A percentile compares a stretch with the other conserved stretches of the same genome.
Evolutionary conservation across 2,113 vertebrate species (phyloP).

Genomic region (Hippocampus abdominalis): DNA sequence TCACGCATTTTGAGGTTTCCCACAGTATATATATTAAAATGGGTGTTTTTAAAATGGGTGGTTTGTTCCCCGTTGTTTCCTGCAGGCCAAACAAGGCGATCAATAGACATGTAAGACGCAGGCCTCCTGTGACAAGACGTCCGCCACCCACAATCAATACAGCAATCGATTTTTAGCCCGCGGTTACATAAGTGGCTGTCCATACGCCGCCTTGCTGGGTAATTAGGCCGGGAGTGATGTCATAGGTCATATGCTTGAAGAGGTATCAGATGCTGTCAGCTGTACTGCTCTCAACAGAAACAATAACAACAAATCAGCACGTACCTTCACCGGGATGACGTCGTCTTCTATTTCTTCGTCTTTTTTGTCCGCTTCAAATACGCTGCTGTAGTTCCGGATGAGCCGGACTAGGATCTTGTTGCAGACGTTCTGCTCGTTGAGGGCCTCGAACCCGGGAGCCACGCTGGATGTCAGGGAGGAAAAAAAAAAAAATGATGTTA

Average conservation of each 20-base stretch:
- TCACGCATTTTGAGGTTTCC: no score
- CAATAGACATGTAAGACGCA: slow-evolving; percentile 21
- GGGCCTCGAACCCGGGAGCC: slow-evolving; percentile 79
- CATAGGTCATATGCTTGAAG: slow-evolving; percentile 16
- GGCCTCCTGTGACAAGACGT: slow-evolving; percentile 17
- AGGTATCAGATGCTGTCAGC: background rate
- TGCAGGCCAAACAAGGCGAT: slow-evolving; percentile 28
- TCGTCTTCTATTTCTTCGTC: slow-evolving; percentile 55
- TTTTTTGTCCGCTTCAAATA: slow-evolving; percentile 74
- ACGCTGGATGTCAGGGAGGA: slow-evolving; percentile 70
- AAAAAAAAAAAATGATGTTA: background rate
- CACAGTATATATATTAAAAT: background rate
- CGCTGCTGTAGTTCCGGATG: slow-evolving; percentile 79
- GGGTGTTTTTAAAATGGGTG: background rate
- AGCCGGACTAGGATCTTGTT: slow-evolving; percentile 87
- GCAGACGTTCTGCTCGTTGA: slow-evolving; percentile 85
- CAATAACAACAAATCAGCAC: background rate
- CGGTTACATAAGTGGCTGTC: slow-evolving; percentile 15
- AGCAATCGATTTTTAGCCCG: slow-evolving; percentile 15
- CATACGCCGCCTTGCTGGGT: slow-evolving; percentile 6
- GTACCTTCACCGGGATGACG: slow-evolving; percentile 79
- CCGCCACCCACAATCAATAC: slow-evolving; percentile 32
- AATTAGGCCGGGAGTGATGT: slow-evolving; percentile 5
- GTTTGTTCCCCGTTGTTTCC: background rate
- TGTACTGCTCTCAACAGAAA: background rate